Base-by-base conservation (phyloP, 2,797 vertebrate species). In the Xiphophorus birchmanni region DNA sequence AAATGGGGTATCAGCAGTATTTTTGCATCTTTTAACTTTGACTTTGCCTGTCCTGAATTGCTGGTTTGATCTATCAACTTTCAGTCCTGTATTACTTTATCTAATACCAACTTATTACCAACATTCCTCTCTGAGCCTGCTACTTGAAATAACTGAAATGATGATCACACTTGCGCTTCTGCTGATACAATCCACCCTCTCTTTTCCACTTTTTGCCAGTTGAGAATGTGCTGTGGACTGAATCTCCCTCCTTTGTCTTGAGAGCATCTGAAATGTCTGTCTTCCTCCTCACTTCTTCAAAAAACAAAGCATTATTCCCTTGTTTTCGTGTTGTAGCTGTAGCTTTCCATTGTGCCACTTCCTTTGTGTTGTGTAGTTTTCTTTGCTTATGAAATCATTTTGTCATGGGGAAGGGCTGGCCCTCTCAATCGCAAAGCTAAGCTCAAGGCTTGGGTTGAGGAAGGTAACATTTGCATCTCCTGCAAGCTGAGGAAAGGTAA, bases 211-310 rank as follows among this genome's bases (percentile, higher is more conserved):
- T 76, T 80, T 94, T 93, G 84, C 90, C 90, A 92, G 89, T 92
- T 93, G 91, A 87, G 87, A 94, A 94, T 93, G 91, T 94, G 94
- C 93, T 91, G 93, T 96, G 93, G 95, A 95, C 94, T 93, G 95
- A 96, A 93, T 95, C 95, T 94, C 93, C 93, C 94, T 95, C 94
- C 94, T 94, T 94, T 96, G 95, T 95, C 93, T 94, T 94, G 93
- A 94, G 88, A 94, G 94, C 95, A 95, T 95, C 94, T 87, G 73
- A 92, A 88, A 86, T 77, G 88, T 95, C 93, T 94, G 94, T 96
- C 92, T 93, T 90, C 92, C 93, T 89, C 89, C 89, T 91, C 92
- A 94, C 92, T 91, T 92, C 89, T 95, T 21, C 35, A 88, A 90
- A 77, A 32, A 63, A 63, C 23, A 37, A 69, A 84, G 83, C 89